A percentile compares a stretch with the other conserved stretches of the same genome.
phyloP scores from a whole-genome alignment of 2,797 vertebrate genomes.

The Malurus leucopterus region DNA sequence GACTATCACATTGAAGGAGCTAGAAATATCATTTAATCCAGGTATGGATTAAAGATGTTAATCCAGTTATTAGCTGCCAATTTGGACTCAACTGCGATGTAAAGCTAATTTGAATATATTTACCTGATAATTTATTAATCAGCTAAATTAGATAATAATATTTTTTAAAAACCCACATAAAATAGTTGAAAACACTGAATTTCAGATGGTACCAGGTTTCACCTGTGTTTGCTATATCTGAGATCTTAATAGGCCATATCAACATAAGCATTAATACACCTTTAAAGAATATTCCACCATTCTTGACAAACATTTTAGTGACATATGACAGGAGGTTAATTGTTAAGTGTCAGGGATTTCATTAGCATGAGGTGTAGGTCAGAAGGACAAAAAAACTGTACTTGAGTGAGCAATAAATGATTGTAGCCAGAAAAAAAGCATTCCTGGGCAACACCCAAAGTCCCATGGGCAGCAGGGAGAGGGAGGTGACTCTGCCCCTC shows the following conservation, averaged over 20 bases:
- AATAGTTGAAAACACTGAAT: background rate
- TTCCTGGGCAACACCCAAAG: background rate
- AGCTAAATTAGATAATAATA: background rate
- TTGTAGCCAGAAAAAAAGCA: fast-evolving
- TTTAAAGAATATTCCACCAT: background rate
- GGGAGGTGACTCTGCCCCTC: background rate
- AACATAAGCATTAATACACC: background rate
- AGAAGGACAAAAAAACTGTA: background rate
- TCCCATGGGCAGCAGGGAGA: fast-evolving
- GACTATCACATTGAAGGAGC: background rate
- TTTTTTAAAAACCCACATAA: background rate
- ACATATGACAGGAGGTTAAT: background rate
- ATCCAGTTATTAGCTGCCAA: background rate
- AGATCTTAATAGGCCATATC: background rate
- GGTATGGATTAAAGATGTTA: background rate
- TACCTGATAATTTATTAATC: background rate
- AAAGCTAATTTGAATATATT: background rate
- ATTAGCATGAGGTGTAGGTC: background rate
- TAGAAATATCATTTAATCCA: background rate
- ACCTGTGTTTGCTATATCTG: background rate
- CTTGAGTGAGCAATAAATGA: fast-evolving
- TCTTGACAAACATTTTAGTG: background rate
- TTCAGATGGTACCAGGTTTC: background rate
- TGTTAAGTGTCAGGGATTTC: background rate
- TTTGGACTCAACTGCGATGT: background rate